A percentile compares a stretch with the other conserved stretches of the same genome.
Evolutionary conservation across 2,797 vertebrate species (phyloP).

Genomic region (Megalops cyprinoides): DNA sequence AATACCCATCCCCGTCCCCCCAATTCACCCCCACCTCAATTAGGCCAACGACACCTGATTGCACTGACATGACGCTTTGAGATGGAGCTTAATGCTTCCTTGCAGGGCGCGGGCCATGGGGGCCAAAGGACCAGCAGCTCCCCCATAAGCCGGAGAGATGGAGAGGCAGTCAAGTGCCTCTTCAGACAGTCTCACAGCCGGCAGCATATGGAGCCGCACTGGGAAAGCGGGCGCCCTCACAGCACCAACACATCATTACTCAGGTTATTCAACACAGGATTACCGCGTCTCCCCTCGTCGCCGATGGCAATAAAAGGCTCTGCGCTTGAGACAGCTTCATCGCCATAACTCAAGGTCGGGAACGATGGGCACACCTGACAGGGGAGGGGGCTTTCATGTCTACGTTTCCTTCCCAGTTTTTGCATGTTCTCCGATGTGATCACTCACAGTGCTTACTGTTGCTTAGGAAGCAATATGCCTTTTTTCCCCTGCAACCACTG

Average conservation of each 20-base stretch:
- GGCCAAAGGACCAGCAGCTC: no score
- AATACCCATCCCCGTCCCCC: no score
- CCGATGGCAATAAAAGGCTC: background rate
- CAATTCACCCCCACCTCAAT: background rate
- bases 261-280: conserved; percentile 18
- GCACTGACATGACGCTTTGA: conserved; percentile 83
- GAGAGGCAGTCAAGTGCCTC: conserved; percentile 68
- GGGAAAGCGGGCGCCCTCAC: background rate
- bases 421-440: no score
- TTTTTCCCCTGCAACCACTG: no score
- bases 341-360: background rate
- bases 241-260: background rate
- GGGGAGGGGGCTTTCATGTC: background rate
- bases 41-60: conserved; percentile 51
- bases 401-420: background rate
- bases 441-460: no score
- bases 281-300: background rate
- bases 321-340: background rate
- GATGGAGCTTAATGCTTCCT: conserved; percentile 82
- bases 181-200: conserved; percentile 71
- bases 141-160: conserved; percentile 72
- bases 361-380: background rate
- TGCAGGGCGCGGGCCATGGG: conserved; percentile 63
- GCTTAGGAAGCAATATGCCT: no score
- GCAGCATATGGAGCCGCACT: conserved; percentile 37